Evolutionary conservation across 2,113 vertebrate species (phyloP), one percentile per base, ranked within the genome.

Genomic region (Mustela lutreola): DNA sequence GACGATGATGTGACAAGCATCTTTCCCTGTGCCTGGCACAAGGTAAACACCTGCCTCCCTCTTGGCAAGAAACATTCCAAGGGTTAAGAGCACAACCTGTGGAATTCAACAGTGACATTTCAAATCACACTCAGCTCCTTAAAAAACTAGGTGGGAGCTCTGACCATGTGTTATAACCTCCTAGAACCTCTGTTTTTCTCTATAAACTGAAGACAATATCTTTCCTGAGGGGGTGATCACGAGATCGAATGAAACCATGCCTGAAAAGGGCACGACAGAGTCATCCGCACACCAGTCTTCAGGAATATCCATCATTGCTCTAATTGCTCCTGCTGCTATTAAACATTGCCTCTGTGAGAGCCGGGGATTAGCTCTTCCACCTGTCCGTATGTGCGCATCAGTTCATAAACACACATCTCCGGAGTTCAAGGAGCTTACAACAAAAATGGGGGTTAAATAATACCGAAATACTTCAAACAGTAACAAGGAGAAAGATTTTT

Each of bases 331-430:
- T 15, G 0, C 53, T 10, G 4, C 18, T n/a, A 5, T 1, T 31
- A 70, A 22, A 6, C 33, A 5, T 36, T 0, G 26, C 16, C 48
- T 67, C 26, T 8, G 9, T 2, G 18, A 11, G 50, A 36, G 2
- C 14, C 2, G 10, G 9, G 22, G 15, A 9, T 62, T 2, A 0
- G 9, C 39, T 79, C 26, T 14, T 31, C n/a, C 50, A 7, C 11
- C n/a, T 4, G 39, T 16, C 3, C 7, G 1, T 4, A 1, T 5
- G 16, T 8, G 3, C 1, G 0, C 14, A 19, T 60, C 11, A 2
- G 26, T 50, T 63, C 45, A 36, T 7, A 91, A 85, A 60, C 19
- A 26, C 39, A 7, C 18, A 22, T 24, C 28, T 36, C 22, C 73
- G 42, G 53, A 15, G 45, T 11, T 45, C 11, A 62, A 75, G 42